Base-by-base conservation (phyloP, 2,113 vertebrate species). In the Cyphomyrus plagiostoma region DNA sequence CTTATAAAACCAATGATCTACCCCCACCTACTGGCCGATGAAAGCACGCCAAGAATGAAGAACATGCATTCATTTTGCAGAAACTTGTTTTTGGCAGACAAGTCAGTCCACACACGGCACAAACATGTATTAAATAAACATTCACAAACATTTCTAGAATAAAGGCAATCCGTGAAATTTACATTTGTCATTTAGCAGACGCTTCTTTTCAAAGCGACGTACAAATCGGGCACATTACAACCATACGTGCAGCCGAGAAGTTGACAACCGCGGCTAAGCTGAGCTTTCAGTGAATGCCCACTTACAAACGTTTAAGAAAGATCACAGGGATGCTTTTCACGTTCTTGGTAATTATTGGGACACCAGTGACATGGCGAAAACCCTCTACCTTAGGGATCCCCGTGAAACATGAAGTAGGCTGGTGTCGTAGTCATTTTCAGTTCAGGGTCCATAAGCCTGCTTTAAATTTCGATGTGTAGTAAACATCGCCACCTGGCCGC, bases 11-110 rank as follows among this genome's bases (percentile, higher is more conserved):
- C 30, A 70, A 87, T 80, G 62, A 88, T 82, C 49, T 90, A 90
- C 92, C 92, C 87, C 90, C 94, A 91, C 93, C 94, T 95, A 82
- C 91, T 45, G 88, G 49, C 70, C 45, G 26, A 8, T 49, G 13
- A 49, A 48, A 19, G 17, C 17, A 19, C 35, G 74, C 74, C 35
- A 42, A 13, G 1, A 80, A 80, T 42, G 30, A 80, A 42, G 13
- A 42, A 80, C 10, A 74, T 11, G 74, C 74, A 80, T 15, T 42
- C 7, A 62, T 62, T 62, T 62, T n/a, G 23, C 56, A 62, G 23
- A 70, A 70, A 70, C 62, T 70, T 70, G n/a, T 66, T 66, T 66
- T 66, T 23, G 58, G 58, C 23, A 66, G 8, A 26, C 8, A 66
- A 66, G 58, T 66, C 8, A 66, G 23, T 70, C 26, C 62, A 70